Conservation (phyloP, 2,888 invertebrate genomes). For the Pemphredon lugubris region DNA sequence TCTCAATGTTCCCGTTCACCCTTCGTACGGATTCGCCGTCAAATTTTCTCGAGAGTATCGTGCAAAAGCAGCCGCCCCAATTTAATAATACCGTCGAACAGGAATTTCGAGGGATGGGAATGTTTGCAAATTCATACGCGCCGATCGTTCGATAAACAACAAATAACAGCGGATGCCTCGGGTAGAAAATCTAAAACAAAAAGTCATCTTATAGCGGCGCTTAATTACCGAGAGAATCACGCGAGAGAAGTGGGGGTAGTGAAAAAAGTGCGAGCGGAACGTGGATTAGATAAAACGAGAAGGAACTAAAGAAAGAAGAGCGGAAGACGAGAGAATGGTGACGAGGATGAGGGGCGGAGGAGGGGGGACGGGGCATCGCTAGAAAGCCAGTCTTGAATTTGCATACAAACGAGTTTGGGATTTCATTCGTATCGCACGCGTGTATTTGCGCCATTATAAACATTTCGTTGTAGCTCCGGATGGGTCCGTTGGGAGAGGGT, state of each 20-base stretch:
- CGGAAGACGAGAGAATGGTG: conserved; percentile 17
- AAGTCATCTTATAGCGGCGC: conserved; percentile 70
- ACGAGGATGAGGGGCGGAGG: conserved; percentile 23
- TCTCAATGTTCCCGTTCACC: too few species aligned
- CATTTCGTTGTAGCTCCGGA: conserved; percentile 46
- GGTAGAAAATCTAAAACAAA: conserved; percentile 63
- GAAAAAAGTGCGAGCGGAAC: neutral
- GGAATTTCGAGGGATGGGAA: neutral
- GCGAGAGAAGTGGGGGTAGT: conserved; percentile 27
- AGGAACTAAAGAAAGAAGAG: neutral
- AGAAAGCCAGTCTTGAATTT: conserved; percentile 62
- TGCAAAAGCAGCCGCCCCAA: too few species aligned
- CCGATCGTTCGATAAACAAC: conserved; percentile 69
- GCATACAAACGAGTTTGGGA: conserved; percentile 76
- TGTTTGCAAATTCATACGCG: neutral
- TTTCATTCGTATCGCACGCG: conserved; percentile 69
- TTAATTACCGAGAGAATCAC: conserved; percentile 67
- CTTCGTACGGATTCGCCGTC: too few species aligned
- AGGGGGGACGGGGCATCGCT: conserved; percentile 21
- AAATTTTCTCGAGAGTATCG: too few species aligned
- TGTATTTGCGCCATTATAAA: conserved; percentile 55
- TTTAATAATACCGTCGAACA: too few species aligned
- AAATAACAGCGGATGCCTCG: conserved; percentile 67
- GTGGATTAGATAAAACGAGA: conserved; percentile 11
- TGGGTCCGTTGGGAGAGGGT: conserved; percentile 11